Evolutionary conservation across 2,888 invertebrate genomes (phyloP), one percentile per base, ranked within the genome.

Genomic region (Drosophila ustulata): DNA sequence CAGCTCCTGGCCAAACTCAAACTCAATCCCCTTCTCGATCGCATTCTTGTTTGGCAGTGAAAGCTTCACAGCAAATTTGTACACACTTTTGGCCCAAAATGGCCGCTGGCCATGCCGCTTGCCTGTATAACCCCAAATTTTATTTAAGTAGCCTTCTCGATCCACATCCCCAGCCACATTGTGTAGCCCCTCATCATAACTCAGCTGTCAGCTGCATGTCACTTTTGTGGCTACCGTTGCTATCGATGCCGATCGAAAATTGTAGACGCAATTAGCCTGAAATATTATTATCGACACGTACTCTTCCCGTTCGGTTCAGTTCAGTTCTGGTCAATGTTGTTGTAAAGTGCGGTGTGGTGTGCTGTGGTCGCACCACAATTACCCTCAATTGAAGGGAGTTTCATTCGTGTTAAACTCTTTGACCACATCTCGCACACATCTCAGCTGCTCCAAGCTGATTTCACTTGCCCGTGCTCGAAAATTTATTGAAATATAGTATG

Each of bases 141-240:
- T 43, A 39, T 74, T 64, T 74, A 74, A 70, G 70, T 74, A 76
- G 76, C 75, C 66, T 39, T 50, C 57, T 53, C 6, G 1, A 26
- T 39, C 39, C 39, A 5, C 39, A 39, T 13, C 13, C 13, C 13
- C 39, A 41, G 39, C 13, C 39, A 41, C 37, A 37, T 37, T 37
- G 37, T 41, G 39, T 6, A 7, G 50, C 78, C 83, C 78, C 66
- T 80, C 68, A 73, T 83, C 79, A 86, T 85, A 83, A 88, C 84
- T 90, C 82, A 81, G 82, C 86, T 90, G 89, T 90, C 90, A 90
- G 85, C 87, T 75, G 87, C 83, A 80, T 89, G 90, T 87, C 89
- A 90, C 90, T 89, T 89, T 57, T 90, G 90, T 74, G 90, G 90
- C 90, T 90, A 87, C 90, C 82, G 90, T 71, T 78, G 81, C 71